These are phyloP conservation scores for Parus major DNA, from an alignment of 2,113 vertebrate genomes.

Conservation along the genomic window DNA sequence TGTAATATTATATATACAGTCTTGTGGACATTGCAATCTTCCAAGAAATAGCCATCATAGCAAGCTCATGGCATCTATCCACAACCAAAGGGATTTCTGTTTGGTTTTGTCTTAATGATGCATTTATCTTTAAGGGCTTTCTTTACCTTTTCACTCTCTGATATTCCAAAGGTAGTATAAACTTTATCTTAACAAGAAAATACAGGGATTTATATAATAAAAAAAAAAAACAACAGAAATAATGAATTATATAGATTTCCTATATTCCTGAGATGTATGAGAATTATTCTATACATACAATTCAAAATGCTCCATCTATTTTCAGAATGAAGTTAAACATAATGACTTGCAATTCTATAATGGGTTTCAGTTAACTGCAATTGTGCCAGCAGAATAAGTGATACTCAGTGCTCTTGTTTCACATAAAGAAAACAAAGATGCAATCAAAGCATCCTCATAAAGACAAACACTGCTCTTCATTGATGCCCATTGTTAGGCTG, in stretches of 20 bases:
- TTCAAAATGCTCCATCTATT: not conserved
- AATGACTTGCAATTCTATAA: not conserved
- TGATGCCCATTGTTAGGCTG: not conserved
- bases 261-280: not conserved
- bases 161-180: not conserved
- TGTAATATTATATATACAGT: not conserved
- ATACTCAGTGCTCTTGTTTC: not conserved
- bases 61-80: not conserved
- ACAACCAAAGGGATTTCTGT: not conserved
- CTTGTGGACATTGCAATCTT: not conserved
- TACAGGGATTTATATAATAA: not conserved
- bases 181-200: not conserved
- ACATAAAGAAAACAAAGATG: not conserved
- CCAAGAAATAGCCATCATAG: not conserved
- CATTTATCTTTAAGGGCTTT: not conserved
- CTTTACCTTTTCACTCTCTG: not conserved
- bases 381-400: not conserved
- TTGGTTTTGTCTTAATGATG: not conserved
- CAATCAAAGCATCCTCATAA: not conserved
- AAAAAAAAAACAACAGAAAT: not conserved
- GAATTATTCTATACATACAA: not conserved
- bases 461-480: not conserved
- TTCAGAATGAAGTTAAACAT: not conserved
- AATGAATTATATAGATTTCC: conserved; percentile 11
- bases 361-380: not conserved